Base-by-base conservation (phyloP, 2,888 invertebrate genomes). In the Apocheima hispidaria region DNA sequence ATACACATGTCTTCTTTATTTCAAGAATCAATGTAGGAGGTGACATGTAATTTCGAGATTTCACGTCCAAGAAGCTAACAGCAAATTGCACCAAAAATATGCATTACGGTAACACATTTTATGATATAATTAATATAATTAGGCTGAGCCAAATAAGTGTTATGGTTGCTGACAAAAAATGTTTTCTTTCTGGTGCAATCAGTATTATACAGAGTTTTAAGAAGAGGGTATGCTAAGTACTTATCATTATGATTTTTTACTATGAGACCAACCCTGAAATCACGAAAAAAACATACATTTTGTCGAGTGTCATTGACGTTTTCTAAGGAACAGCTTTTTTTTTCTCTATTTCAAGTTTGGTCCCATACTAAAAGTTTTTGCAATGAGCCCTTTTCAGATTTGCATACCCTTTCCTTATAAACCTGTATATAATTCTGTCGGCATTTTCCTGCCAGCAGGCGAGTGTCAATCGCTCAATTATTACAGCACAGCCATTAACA, bases 401-500 rank as follows among this genome's bases (percentile, higher is more conserved):
- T n/a, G n/a, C n/a, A n/a, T n/a, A n/a, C n/a, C n/a, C n/a, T n/a
- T n/a, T n/a, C n/a, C n/a, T n/a, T n/a, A n/a, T n/a, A n/a, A n/a
- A n/a, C n/a, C n/a, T n/a, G n/a, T n/a, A n/a, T 66, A 72, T 72
- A 71, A 58, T 70, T 38, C 63, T 74, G 75, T 75, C 50, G 51
- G 50, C 54, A 18, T 54, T 59, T 65, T 51, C 63, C 61, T 68
- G 77, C 73, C 71, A 75, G 73, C 66, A 69, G 65, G 70, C 70
- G 61, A 69, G 76, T 74, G 69, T 70, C 72, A 67, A 75, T 76
- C 75, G 75, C 73, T 73, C 73, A 73, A 73, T 77, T 79, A 79
- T 70, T 71, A 77, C 79, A 81, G 85, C 89, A 90, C 90, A 90
- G 90, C 89, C 90, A 85, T 87, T 81, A 74, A 81, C 77, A 73